Base-by-base conservation (phyloP, 2,888 invertebrate genomes). In the Seira sanloemensis region DNA sequence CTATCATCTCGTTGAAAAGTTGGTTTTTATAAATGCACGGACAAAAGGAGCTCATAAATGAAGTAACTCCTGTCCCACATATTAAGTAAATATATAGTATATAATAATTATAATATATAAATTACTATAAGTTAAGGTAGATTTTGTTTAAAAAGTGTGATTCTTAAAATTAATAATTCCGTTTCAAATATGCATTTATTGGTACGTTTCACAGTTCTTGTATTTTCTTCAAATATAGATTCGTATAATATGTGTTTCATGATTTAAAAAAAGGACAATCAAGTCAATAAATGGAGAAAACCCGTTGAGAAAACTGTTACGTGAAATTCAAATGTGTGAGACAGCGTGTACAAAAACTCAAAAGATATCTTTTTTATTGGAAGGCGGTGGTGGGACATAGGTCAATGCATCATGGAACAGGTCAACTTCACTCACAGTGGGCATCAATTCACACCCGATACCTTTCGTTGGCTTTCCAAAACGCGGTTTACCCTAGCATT, bases 191-290 rank as follows among this genome's bases (percentile, higher is more conserved):
- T 78, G 26, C 69, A 71, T 77, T 16, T 25, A 21, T 78, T 78
- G 78, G 78, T 78, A 78, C 78, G 72, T 78, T 71, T 78, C 78
- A 72, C 78, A 78, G 78, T 73, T 73, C 54, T 58, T 24, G 62
- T 62, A 21, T 62, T 62, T 58, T 62, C 21, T 19, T 21, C 62
- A 16, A n/a, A n/a, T n/a, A n/a, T 50, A 18, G 19, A 62, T 62
- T 62, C 62, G 62, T 62, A 62, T 62, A 62, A 21, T 21, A 62
- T 62, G 21, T 62, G 62, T 62, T 9, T 23, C 21, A 21, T 37
- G 21, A 62, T 21, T 37, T n/a, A 23, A 50, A 50, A 50, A 50
- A 50, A 50, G 12, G 50, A 2, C n/a, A 18, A 50, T 50, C n/a
- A n/a, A n/a, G n/a, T n/a, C 37, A 37, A 37, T 37, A 37, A 37